A percentile compares a stretch with the other conserved stretches of the same genome.
Evolutionary conservation across 2,113 vertebrate species (phyloP).

Genomic region (Pluvianellus socialis): DNA sequence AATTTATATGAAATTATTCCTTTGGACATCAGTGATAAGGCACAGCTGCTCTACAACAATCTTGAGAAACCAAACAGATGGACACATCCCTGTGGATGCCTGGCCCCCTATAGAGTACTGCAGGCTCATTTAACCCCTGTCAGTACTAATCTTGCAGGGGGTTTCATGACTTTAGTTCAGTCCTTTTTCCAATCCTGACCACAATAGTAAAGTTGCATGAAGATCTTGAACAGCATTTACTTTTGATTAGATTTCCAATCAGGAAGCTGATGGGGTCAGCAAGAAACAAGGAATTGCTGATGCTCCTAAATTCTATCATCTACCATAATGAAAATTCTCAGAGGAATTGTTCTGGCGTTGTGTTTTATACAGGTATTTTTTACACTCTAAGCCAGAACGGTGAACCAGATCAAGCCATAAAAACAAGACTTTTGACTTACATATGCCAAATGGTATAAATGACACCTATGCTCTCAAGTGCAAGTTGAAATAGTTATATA

Average conservation of each 20-base stretch:
- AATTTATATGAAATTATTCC: neutral
- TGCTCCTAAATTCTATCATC: neutral
- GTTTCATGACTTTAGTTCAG: neutral
- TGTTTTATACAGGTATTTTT: neutral
- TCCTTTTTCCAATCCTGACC: neutral
- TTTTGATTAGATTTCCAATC: neutral
- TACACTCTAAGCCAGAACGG: neutral
- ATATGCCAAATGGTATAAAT: neutral
- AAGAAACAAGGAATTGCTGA: neutral
- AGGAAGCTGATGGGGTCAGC: neutral
- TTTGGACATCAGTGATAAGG: neutral
- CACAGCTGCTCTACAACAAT: neutral
- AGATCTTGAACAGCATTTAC: neutral
- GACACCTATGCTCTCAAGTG: fast-evolving
- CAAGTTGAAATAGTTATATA: neutral
- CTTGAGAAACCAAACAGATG: neutral
- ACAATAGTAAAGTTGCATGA: neutral
- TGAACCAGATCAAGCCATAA: neutral
- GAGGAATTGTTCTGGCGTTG: neutral
- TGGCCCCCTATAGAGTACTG: neutral
- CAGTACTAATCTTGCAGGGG: neutral
- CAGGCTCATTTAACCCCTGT: neutral
- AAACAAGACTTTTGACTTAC: neutral
- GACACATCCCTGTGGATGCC: neutral
- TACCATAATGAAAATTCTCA: neutral